phyloP scores from a whole-genome alignment of 2,113 vertebrate species.

The Petromus typicus region DNA sequence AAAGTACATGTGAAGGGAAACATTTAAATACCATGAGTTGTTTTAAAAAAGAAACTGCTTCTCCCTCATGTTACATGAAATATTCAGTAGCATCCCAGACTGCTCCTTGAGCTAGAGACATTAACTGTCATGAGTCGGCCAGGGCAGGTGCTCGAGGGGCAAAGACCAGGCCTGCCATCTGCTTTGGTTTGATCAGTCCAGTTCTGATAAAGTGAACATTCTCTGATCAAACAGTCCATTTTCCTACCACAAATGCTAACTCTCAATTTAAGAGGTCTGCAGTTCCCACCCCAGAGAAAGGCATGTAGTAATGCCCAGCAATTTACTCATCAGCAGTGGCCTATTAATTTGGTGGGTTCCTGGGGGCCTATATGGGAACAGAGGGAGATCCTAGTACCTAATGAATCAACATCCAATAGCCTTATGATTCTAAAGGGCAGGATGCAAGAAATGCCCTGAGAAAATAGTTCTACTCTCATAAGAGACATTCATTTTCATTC shows the following conservation, averaged over 20 bases:
- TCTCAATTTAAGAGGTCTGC: not conserved
- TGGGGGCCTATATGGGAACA: not conserved
- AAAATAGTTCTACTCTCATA: not conserved
- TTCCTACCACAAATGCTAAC: not conserved
- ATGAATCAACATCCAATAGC: slow-evolving; percentile 11
- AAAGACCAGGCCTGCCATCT: slow-evolving; percentile 78
- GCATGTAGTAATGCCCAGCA: not conserved
- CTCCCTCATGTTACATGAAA: slow-evolving; percentile 78
- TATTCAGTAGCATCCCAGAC: slow-evolving; percentile 71
- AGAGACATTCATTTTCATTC: not conserved
- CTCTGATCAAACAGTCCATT: slow-evolving; percentile 58
- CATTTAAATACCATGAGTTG: slow-evolving; percentile 73
- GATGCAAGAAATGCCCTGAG: not conserved
- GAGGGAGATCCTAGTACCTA: not conserved
- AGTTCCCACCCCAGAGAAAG: not conserved
- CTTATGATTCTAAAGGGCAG: not conserved
- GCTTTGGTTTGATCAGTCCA: slow-evolving; percentile 73
- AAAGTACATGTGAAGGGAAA: slow-evolving; percentile 71
- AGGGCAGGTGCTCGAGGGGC: slow-evolving; percentile 70
- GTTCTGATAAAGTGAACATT: slow-evolving; percentile 52
- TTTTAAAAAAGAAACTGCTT: slow-evolving; percentile 69
- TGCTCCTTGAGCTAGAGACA: slow-evolving; percentile 67
- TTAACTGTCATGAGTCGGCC: slow-evolving; percentile 72
- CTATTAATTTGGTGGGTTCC: not conserved
- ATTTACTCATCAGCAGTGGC: not conserved